A percentile compares a stretch with the other conserved stretches of the same genome.
These are phyloP conservation scores for Aleiodes leptofemur DNA, from an alignment of 2,888 invertebrate genomes.

Conservation along the genomic window DNA sequence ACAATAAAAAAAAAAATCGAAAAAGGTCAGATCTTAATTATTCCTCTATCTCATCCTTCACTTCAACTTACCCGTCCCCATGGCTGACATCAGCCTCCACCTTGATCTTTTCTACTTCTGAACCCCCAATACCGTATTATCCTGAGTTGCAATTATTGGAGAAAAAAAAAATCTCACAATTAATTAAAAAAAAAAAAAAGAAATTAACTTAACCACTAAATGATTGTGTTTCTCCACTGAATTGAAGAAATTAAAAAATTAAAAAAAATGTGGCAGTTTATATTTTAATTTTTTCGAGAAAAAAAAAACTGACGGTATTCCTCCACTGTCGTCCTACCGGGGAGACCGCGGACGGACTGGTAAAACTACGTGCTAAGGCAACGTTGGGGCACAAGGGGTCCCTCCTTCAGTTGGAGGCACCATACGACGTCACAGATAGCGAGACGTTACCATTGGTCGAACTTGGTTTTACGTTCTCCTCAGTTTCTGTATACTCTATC, in stretches of 20 bases:
- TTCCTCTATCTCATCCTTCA: not conserved
- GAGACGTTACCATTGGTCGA: conserved; percentile 67
- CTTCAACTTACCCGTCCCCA: conserved; percentile 71
- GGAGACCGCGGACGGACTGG: conserved; percentile 73
- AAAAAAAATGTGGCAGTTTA: conserved; percentile 13
- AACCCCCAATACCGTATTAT: conserved; percentile 59
- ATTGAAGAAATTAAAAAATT: conserved; percentile 1
- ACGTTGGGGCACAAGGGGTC: conserved; percentile 64
- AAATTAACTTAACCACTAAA: conserved; percentile 25
- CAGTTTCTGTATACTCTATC: conserved; percentile 44
- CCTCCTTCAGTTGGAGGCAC: conserved; percentile 59
- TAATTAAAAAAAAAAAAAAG: conserved; percentile 38
- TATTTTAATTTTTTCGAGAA: conserved; percentile 12
- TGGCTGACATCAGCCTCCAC: conserved; percentile 69
- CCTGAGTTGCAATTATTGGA: conserved; percentile 60
- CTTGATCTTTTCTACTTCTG: conserved; percentile 58
- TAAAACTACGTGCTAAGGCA: conserved; percentile 57
- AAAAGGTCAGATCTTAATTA: conserved; percentile 5
- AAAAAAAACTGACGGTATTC: conserved; percentile 34
- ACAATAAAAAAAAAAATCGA: not conserved
- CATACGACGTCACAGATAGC: conserved; percentile 68
- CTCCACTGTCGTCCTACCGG: conserved; percentile 67
- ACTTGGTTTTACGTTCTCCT: conserved; percentile 45
- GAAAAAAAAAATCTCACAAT: conserved; percentile 41
- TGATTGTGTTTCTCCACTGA: conserved; percentile 30